Conservation (phyloP, 2,888 invertebrate species). For the Pediacus dermestoides region DNA sequence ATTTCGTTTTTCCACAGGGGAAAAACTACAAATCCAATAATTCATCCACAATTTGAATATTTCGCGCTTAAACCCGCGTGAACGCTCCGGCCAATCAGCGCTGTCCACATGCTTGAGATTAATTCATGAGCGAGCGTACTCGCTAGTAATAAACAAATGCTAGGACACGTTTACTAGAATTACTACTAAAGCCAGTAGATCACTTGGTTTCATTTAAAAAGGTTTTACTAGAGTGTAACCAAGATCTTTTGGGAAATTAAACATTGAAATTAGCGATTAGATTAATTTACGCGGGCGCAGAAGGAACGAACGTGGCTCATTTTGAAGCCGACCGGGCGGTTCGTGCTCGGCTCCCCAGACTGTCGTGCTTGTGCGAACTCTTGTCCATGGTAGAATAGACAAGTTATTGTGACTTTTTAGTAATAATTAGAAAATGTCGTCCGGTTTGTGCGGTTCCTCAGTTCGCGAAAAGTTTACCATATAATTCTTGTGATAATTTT, state of each 20-base stretch:
- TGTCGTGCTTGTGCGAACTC: background rate
- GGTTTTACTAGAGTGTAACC: too few species aligned
- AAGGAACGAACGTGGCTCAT: slow-evolving; percentile 18
- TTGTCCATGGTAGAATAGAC: slow-evolving; percentile 1
- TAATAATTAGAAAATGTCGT: slow-evolving; percentile 16
- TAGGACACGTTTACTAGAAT: slow-evolving; percentile 6
- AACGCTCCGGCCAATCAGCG: background rate
- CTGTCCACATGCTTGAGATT: slow-evolving; percentile 2
- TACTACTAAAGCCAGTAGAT: slow-evolving; percentile 10
- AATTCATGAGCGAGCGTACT: slow-evolving; percentile 10
- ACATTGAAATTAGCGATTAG: too few species aligned
- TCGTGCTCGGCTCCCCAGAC: too few species aligned
- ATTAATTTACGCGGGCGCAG: slow-evolving; percentile 10
- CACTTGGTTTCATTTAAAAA: too few species aligned
- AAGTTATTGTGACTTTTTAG: background rate
- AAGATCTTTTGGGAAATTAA: too few species aligned
- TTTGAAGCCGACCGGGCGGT: slow-evolving; percentile 5
- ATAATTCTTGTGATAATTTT: slow-evolving; percentile 5
- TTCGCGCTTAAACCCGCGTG: slow-evolving; percentile 1
- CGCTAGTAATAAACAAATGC: too few species aligned
- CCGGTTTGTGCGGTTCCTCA: slow-evolving; percentile 6
- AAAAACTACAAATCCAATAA: too few species aligned
- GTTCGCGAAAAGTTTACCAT: slow-evolving; percentile 9
- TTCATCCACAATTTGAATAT: background rate
- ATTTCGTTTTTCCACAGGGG: slow-evolving; percentile 3